A percentile compares a stretch with the other conserved stretches of the same genome.
Conservation (phyloP, 2,888 invertebrate species). For the Phyto melanocephala region DNA sequence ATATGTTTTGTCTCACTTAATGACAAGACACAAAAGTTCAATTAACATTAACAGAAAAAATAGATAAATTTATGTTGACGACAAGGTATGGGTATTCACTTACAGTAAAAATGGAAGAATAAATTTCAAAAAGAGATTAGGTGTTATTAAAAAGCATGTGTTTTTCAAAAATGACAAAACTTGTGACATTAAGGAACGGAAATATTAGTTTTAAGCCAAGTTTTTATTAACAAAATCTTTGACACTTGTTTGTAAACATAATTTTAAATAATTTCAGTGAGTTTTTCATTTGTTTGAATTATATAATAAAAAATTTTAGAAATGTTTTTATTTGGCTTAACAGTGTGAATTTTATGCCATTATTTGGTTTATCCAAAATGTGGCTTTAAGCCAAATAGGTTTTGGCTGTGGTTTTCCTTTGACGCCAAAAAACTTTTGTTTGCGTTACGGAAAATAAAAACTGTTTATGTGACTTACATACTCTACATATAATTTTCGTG, state of each 20-base stretch:
- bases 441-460: conserved; percentile 14
- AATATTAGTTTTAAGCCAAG: conserved; percentile 22
- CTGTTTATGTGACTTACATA: background rate
- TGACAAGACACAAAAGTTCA: conserved; percentile 56
- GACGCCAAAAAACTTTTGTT: conserved; percentile 58
- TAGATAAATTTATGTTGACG: conserved; percentile 22
- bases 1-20: conserved; percentile 41
- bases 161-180: background rate
- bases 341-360: background rate
- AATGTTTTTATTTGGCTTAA: background rate
- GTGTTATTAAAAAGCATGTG: conserved; percentile 16
- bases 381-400: conserved; percentile 58
- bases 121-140: background rate
- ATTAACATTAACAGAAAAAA: conserved; percentile 31
- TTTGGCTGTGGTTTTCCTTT: conserved; percentile 44
- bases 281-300: background rate
- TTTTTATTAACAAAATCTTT: conserved; percentile 9
- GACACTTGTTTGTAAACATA: conserved; percentile 23
- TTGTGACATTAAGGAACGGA: conserved; percentile 1
- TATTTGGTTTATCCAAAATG: conserved; percentile 10
- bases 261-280: background rate
- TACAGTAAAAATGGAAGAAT: background rate
- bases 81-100: no score
- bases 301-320: background rate
- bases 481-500: conserved; percentile 10